phyloP scores from a whole-genome alignment of 2,113 vertebrate genomes.

The Xyrauchen texanus region DNA sequence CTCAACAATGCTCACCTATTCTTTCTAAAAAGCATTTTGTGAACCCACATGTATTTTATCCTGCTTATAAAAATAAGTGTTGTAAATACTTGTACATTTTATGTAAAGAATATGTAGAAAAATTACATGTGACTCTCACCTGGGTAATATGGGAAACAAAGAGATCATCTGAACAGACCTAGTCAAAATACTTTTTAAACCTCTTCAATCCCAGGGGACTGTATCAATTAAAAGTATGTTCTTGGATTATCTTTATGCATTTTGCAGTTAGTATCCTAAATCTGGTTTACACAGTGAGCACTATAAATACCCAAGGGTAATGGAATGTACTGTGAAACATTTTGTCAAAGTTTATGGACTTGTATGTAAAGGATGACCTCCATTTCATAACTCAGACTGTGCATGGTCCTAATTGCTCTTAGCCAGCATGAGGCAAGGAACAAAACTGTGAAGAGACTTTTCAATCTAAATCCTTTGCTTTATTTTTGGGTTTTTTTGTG shows the following conservation, averaged over 20 bases:
- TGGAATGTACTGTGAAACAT: conserved; percentile 43
- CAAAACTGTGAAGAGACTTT: conserved; percentile 49
- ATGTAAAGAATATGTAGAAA: conserved; percentile 20
- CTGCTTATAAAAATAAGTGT: background rate
- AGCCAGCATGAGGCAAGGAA: conserved; percentile 45
- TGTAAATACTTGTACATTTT: conserved; percentile 39
- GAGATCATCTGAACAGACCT: background rate
- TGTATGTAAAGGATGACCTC: conserved; percentile 23
- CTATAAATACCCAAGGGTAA: conserved; percentile 40
- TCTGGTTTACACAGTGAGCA: conserved; percentile 41
- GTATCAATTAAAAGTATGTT: background rate
- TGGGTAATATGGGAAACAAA: background rate
- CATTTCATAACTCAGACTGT: conserved; percentile 18
- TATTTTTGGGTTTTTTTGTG: conserved; percentile 11
- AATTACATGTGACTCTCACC: background rate
- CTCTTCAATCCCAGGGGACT: background rate
- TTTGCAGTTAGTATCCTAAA: conserved; percentile 13
- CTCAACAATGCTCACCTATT: background rate
- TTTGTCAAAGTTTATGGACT: background rate
- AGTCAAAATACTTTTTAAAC: background rate
- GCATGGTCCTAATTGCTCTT: conserved; percentile 40
- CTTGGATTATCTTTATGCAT: conserved; percentile 13
- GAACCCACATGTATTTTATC: conserved; percentile 9
- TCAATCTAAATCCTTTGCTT: conserved; percentile 8
- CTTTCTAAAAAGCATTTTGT: background rate